These are phyloP conservation scores for Pseudomugil gertrudae DNA, from an alignment of 2,797 vertebrate species.

Conservation along the genomic window DNA sequence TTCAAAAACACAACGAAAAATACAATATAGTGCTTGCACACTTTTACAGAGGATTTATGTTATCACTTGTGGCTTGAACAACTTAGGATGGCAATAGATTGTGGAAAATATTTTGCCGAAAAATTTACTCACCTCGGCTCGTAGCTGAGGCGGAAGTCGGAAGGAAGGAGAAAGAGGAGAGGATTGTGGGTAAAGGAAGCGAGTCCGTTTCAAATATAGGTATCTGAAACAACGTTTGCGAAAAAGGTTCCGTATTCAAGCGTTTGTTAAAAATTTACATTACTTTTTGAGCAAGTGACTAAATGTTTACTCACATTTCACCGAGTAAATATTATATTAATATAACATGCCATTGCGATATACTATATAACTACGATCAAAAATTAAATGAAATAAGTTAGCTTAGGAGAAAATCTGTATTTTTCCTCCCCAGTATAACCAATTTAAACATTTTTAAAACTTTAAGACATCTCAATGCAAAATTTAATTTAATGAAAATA, in stretches of 20 bases:
- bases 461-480: background rate
- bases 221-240: background rate
- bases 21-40: accelerated
- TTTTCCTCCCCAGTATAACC: background rate
- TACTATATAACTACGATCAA: too few species aligned
- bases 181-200: constrained; percentile 72
- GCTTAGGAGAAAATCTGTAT: background rate
- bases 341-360: too few species aligned
- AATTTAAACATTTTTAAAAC: background rate
- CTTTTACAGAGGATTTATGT: accelerated
- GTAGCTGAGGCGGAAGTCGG: constrained; percentile 73
- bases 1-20: background rate
- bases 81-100: constrained; percentile 67
- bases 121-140: constrained; percentile 67
- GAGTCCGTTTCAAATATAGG: constrained; percentile 31
- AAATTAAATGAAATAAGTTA: too few species aligned
- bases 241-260: constrained; percentile 26
- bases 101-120: background rate
- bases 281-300: too few species aligned
- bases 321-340: too few species aligned
- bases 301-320: too few species aligned
- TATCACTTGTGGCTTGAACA: accelerated
- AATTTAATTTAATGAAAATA: too few species aligned
- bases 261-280: background rate
- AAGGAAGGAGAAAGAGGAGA: constrained; percentile 62